phyloP scores from a whole-genome alignment of 2,888 invertebrate species.

The Parnassius glacialis region DNA sequence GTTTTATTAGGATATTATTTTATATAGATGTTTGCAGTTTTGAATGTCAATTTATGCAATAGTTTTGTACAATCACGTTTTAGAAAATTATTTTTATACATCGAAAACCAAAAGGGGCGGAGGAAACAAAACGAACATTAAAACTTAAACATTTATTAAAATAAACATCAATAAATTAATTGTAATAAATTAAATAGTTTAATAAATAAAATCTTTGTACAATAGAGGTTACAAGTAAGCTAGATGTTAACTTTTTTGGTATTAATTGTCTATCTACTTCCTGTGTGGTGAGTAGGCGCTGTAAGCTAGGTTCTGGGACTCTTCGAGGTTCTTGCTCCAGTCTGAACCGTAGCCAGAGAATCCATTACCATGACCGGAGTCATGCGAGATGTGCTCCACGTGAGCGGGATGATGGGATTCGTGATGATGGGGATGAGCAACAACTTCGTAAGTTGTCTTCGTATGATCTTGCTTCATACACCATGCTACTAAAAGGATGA shows the following conservation, averaged over 20 bases:
- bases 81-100: neutral
- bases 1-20: neutral
- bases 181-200: slow-evolving; percentile 65
- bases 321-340: slow-evolving; percentile 82
- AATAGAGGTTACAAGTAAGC: slow-evolving; percentile 46
- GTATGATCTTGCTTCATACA: slow-evolving; percentile 69
- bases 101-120: neutral
- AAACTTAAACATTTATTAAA: slow-evolving; percentile 54
- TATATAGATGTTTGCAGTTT: neutral
- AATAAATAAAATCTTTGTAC: slow-evolving; percentile 76
- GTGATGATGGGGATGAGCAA: slow-evolving; percentile 77
- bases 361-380: slow-evolving; percentile 57
- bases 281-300: slow-evolving; percentile 78
- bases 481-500: slow-evolving; percentile 81
- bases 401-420: slow-evolving; percentile 83
- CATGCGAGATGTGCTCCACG: slow-evolving; percentile 72
- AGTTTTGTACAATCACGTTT: neutral
- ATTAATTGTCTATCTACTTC: slow-evolving; percentile 48
- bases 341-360: slow-evolving; percentile 57
- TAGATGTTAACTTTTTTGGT: slow-evolving; percentile 36
- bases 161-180: slow-evolving; percentile 58
- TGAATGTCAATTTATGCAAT: neutral
- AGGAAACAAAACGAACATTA: slow-evolving; percentile 38
- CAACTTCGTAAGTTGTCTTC: slow-evolving; percentile 72
- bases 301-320: slow-evolving; percentile 86